These are phyloP conservation scores for Gymnosoma rotundatum DNA, from an alignment of 2,888 invertebrate genomes.

Conservation along the genomic window DNA sequence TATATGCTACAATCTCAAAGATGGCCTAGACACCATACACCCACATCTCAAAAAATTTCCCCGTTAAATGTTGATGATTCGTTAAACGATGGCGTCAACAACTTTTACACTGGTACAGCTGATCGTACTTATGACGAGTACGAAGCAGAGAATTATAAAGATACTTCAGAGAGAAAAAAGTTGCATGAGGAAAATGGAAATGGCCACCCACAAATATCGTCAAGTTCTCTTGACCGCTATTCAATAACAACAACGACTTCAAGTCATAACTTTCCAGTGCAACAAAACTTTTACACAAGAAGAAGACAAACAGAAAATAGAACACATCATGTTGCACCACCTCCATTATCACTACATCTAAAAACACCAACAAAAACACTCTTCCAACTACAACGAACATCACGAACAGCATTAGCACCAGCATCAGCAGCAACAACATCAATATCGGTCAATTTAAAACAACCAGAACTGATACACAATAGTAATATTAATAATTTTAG, in stretches of 20 bases:
- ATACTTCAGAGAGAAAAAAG: slow-evolving; percentile 32
- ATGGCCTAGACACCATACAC: slow-evolving; percentile 48
- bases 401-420: slow-evolving; percentile 56
- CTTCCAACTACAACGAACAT: slow-evolving; percentile 73
- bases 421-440: slow-evolving; percentile 59
- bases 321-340: slow-evolving; percentile 60
- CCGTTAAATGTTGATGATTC: slow-evolving; percentile 12
- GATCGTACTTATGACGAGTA: slow-evolving; percentile 45
- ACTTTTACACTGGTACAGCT: slow-evolving; percentile 56
- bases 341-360: slow-evolving; percentile 55
- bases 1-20: slow-evolving; percentile 35
- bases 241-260: neutral
- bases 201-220: slow-evolving; percentile 18
- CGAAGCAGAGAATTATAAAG: slow-evolving; percentile 32
- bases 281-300: slow-evolving; percentile 28
- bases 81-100: slow-evolving; percentile 66
- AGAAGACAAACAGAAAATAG: slow-evolving; percentile 44
- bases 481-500: slow-evolving; percentile 58
- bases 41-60: slow-evolving; percentile 1
- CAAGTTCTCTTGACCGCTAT: slow-evolving; percentile 16
- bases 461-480: slow-evolving; percentile 68
- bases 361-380: slow-evolving; percentile 74
- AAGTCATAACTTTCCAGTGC: slow-evolving; percentile 58
- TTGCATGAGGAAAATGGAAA: slow-evolving; percentile 22
- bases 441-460: slow-evolving; percentile 49